A percentile compares a stretch with the other conserved stretches of the same genome.
Conservation (phyloP, 2,113 vertebrate genomes). For the Notechis scutatus region DNA sequence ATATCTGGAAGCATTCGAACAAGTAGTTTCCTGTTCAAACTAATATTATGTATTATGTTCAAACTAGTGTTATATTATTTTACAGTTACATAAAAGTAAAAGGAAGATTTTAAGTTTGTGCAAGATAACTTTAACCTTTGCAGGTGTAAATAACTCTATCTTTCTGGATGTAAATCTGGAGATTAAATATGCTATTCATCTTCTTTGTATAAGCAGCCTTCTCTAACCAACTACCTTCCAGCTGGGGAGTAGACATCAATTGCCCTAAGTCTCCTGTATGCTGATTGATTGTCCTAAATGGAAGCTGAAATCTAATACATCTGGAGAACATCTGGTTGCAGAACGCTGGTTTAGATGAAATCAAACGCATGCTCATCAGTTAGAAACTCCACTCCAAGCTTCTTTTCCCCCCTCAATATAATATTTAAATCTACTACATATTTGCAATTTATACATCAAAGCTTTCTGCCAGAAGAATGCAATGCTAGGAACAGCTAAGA, state of each 20-base stretch:
- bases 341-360: background rate
- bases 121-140: background rate
- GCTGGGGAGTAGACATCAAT: background rate
- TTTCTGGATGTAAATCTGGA: background rate
- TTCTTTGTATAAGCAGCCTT: background rate
- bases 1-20: background rate
- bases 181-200: background rate
- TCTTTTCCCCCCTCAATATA: background rate
- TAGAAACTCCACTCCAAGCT: background rate
- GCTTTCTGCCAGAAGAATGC: too few relatives aligned
- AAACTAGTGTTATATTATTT: background rate
- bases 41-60: background rate
- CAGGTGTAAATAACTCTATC: background rate
- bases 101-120: background rate
- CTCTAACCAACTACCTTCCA: background rate
- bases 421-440: background rate
- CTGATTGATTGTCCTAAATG: background rate
- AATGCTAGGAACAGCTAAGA: too few relatives aligned
- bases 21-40: background rate
- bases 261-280: background rate
- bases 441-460: too few relatives aligned
- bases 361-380: background rate
- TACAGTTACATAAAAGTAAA: background rate
- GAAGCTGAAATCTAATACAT: background rate
- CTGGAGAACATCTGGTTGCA: background rate